Evolutionary conservation across 2,888 invertebrate genomes (phyloP), one percentile per base, ranked within the genome.

Genomic region (Marasmarcha lunaedactyla): DNA sequence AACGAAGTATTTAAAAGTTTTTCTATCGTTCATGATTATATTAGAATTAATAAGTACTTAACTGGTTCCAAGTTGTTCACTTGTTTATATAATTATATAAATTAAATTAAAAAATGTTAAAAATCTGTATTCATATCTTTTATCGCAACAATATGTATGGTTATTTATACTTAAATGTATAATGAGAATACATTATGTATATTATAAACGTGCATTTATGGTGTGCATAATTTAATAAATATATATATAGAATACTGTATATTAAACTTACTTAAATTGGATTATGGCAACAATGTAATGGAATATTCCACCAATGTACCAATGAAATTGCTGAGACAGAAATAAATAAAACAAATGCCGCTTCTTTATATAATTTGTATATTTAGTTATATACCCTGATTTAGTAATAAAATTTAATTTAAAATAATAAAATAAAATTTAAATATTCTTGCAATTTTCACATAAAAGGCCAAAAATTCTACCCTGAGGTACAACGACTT

Each of bases 301-400:
- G 59, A 71, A 66, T 73, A 64, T 71, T 81, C 65, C 74, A 68
- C 73, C 69, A 79, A 79, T 83, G 83, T 83, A 83, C 81, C 83
- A 81, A 77, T 73, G 65, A 70, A 74, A 77, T 78, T 64, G 81
- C 81, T 79, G 69, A 71, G 51, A 71, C 55, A n/a, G 66, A 72
- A 81, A 78, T 83, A 81, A 81, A 83, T 70, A 67, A 79, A 76
- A 81, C 74, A 73, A 79, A 78, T 74, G 74, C 77, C 78, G 83
- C 83, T 83, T 83, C 78, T 78, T 79, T 79, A 79, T 76, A 76
- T 60, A 56, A 57, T 74, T 73, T 66, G 59, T 64, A 47, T 48
- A 45, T 13, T 41, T 39, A 26, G 15, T 37, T 36, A 45, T 20
- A 26, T 20, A 5, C 20, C 20, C 7, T 20, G 7, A 20, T 20